Percentiles rank a stretch among this genome's conserved stretches.
These are phyloP conservation scores for Aleiodes sp. DNA, from an alignment of 1,140 invertebrate genomes.

Conservation along the genomic window DNA sequence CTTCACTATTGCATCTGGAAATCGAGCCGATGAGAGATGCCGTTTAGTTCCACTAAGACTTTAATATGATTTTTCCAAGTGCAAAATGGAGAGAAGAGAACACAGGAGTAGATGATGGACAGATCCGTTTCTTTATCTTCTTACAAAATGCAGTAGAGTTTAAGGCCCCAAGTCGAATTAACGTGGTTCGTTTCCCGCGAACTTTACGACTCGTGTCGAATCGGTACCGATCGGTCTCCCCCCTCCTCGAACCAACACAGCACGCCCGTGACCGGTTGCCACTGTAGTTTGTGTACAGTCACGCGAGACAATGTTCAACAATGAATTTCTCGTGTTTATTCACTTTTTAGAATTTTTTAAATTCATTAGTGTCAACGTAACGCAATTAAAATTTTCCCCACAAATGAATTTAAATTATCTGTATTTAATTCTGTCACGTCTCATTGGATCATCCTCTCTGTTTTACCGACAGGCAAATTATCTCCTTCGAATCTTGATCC, in stretches of 20 bases:
- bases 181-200: constrained; percentile 2
- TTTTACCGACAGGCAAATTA: constrained; percentile 30
- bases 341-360: too few species aligned
- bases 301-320: neutral
- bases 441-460: constrained; percentile 18
- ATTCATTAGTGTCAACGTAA: too few species aligned
- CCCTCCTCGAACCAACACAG: neutral
- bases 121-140: neutral
- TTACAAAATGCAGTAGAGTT: neutral
- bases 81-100: too few species aligned
- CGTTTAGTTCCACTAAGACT: constrained; percentile 15
- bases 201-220: constrained; percentile 32
- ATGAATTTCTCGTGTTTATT: neutral
- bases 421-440: too few species aligned
- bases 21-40: constrained; percentile 5
- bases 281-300: neutral
- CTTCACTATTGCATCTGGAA: neutral
- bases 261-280: neutral
- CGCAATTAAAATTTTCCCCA: too few species aligned
- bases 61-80: constrained; percentile 12
- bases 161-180: constrained; percentile 11
- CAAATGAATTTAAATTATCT: too few species aligned
- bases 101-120: neutral
- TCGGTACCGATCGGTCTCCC: constrained; percentile 14
- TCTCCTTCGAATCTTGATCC: too few species aligned